These are phyloP conservation scores for Upupa epops DNA, from an alignment of 2,113 vertebrate species.

Conservation along the genomic window DNA sequence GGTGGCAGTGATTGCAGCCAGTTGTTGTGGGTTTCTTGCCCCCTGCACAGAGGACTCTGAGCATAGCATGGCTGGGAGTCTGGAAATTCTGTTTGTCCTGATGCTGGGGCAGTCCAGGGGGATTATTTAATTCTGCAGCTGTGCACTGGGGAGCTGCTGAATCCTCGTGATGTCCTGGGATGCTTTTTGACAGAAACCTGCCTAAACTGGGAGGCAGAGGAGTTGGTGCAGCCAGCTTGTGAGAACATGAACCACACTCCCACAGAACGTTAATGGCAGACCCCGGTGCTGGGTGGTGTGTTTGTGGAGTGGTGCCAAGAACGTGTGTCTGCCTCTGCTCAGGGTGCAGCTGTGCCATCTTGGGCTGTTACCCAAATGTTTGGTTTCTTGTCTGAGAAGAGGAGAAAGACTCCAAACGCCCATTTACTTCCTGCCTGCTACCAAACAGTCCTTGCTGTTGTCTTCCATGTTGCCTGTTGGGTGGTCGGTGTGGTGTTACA, in stretches of 20 bases:
- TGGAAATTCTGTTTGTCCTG: neutral
- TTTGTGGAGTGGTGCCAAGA: neutral
- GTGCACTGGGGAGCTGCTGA: neutral
- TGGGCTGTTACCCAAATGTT: neutral
- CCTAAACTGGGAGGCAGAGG: neutral
- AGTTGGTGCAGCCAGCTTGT: accelerated
- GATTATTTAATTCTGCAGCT: neutral
- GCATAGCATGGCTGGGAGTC: neutral
- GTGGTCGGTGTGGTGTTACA: neutral
- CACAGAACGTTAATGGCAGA: neutral
- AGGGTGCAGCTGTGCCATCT: neutral
- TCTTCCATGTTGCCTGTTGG: accelerated
- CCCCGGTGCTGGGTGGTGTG: accelerated
- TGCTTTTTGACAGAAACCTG: neutral
- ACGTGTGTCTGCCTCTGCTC: accelerated
- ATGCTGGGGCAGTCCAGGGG: neutral
- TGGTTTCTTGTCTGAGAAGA: neutral
- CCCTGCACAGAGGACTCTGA: neutral
- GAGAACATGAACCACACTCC: neutral
- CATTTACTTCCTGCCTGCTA: neutral
- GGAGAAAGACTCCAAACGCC: neutral
- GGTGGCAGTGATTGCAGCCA: neutral
- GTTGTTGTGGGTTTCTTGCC: neutral
- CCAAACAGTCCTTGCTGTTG: no score
- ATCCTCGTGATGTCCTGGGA: neutral